These are phyloP conservation scores for Pharmacophagus antenor DNA, from an alignment of 2,888 invertebrate species.

Conservation along the genomic window DNA sequence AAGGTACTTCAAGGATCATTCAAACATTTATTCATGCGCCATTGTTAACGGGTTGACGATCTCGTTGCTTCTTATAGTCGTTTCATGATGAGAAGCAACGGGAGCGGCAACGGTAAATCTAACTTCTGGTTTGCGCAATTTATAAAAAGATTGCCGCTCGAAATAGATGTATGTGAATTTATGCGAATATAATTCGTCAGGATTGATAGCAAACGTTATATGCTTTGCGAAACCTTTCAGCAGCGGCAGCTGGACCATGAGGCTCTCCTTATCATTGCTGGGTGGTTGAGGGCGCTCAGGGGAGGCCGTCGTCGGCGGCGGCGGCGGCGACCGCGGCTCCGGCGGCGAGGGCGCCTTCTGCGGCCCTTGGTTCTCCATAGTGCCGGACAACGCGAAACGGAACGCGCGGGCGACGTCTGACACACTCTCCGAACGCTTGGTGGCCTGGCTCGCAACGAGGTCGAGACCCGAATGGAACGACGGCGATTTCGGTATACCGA, in stretches of 20 bases:
- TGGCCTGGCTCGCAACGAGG: constrained; percentile 84
- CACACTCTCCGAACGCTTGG: constrained; percentile 72
- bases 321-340: constrained; percentile 61
- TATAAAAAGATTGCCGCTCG: background rate
- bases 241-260: constrained; percentile 75
- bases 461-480: constrained; percentile 93
- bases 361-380: constrained; percentile 66
- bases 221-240: constrained; percentile 72
- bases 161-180: background rate
- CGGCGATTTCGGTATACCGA: constrained; percentile 92
- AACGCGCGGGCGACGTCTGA: constrained; percentile 76
- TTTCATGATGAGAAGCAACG: constrained; percentile 13
- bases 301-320: constrained; percentile 43
- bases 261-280: constrained; percentile 65
- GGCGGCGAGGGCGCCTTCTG: constrained; percentile 71
- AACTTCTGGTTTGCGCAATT: background rate
- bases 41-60: constrained; percentile 3
- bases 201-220: constrained; percentile 27
- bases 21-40: constrained; percentile 6
- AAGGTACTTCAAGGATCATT: constrained; percentile 23
- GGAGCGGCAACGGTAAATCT: constrained; percentile 25
- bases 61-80: too few species aligned
- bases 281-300: constrained; percentile 58
- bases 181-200: constrained; percentile 35
- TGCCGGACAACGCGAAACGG: constrained; percentile 68